Base-by-base conservation (phyloP, 2,888 invertebrate genomes). In the Lycia hirtaria region DNA sequence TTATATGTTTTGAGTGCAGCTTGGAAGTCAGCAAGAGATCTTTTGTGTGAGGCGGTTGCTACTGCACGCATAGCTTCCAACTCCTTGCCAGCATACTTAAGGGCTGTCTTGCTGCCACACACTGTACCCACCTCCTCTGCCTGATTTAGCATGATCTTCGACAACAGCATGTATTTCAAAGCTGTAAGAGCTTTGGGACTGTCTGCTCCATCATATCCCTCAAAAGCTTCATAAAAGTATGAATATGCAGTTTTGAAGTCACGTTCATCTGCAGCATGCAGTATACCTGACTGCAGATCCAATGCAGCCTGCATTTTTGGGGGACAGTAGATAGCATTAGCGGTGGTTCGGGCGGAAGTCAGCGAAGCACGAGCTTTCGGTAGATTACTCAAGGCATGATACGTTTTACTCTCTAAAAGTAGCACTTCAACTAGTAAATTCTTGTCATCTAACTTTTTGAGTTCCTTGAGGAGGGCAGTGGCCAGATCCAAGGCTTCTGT, bases 171-270 rank as follows among this genome's bases (percentile, higher is more conserved):
- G 89, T 99, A 99, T 85, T 99, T 99, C 14, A 99, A 93, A n/a
- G 98, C 97, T 19, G 96, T 97, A 22, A 99, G 89, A 1, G 99
- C 99, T 85, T 97, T 98, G 3, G 95, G 94, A 76, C 95, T 96
- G 73, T 98, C 98, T 3, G 98, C 97, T 68, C 98, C 98, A 87
- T 99, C 99, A 85, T 98, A 99, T 69, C 99, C 98, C 93, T 99
- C 99, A 87, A 99, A 99, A 10, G 99, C 99, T 93, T 99, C 99
- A 86, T 99, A 99, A 84, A 99, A 99, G 83, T 99, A 99, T 53
- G 99, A 99, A 91, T 98, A 99, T 40, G 99, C 99, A 56, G 99
- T 99, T 94, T 99, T 99, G 87, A 99, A 99, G 83, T 99, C 99
- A 73, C 97, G 96, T 87, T 99, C 99, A 83, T 99, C 99, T n/a